Evolutionary conservation across 2,797 vertebrate species (phyloP), one percentile per base, ranked within the genome.

Genomic region (Microhierax caerulescens): DNA sequence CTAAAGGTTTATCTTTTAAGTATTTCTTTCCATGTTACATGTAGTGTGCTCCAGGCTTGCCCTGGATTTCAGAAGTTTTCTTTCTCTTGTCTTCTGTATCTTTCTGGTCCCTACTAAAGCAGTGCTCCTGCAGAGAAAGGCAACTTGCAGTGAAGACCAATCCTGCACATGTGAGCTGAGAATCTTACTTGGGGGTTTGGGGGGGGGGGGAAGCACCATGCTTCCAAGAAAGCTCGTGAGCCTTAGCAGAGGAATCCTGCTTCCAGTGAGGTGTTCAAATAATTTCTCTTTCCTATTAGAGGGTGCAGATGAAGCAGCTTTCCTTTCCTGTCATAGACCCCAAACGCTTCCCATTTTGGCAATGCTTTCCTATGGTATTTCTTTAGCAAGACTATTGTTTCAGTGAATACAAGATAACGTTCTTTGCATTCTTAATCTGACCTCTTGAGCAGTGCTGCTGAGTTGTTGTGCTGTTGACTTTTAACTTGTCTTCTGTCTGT

Each of bases 401-500:
- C 64, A 59, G 64, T 3, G 13, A 57, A 34, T 39, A 24, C 15
- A 32, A 41, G 56, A 61, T 79, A 36, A 75, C 67, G 56, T 57
- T 91, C 64, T 86, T 60, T 41, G 43, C 3, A 0, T 85, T 75
- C 65, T 64, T 65, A 23, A n/a, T 34, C 59, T 83, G 74, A 32
- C 57, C 57, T 5, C 1, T 27, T n/a, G 57, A 83, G 77, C 53
- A 50, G 30, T 6, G 63, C 56, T 73, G 59, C 78, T 79, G 90
- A 76, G 11, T 57, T 37, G 43, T 41, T 24, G 70, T 64, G 39
- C 30, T 77, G 63, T 60, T 51, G 51, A 21, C 37, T 69, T 74
- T 28, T 3, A 19, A 47, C 34, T 60, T 28, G 34, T 68, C 37
- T 39, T n/a, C 0, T 3, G 0, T 10, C 23, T 23, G 4, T 2